Evolutionary conservation across 2,888 invertebrate species (phyloP), one percentile per base, ranked within the genome.

Genomic region (Panopea generosa): DNA sequence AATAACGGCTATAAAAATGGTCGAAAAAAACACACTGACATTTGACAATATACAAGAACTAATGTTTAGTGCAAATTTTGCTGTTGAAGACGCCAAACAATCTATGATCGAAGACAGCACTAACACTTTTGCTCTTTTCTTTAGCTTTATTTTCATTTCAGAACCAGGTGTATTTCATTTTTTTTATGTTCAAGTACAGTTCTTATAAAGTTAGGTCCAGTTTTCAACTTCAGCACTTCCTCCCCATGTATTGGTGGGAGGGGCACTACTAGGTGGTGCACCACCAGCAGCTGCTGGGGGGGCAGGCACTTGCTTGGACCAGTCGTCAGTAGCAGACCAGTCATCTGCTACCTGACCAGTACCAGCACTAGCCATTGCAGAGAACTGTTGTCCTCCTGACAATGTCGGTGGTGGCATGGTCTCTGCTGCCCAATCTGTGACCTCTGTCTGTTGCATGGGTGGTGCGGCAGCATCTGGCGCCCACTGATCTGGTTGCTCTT

Each of bases 371-470:
- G 76, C 55, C 62, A 75, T 75, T 16, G 45, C 16, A 49, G 61
- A 69, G 24, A 82, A 82, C 33, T 83, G 72, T 20, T 77, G 79
- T 26, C 82, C 72, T 4, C 83, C 70, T 2, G 84, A 77, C 11
- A 89, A 71, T 20, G 82, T 76, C 9, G 84, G 84, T 11, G 78
- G 82, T n/a, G 78, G 76, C 60, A 86, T 81, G n/a, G 86, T 61
- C 55, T 91, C 90, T 20, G 86, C 77, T 24, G 91, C 90, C 91
- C 91, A 91, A 82, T 91, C 90, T 63, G 84, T 84, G 11, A 90
- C 89, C 60, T 88, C 76, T 55, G 83, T 56, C 33, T 50, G 74
- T 24, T 57, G 68, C 53, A 56, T 75, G 45, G 59, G 67, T 50
- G 70, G 59, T 33, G 81, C 72, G 24, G 70, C 82, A 43, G 79